Percentiles rank a stretch among this genome's conserved stretches.
phyloP scores from a whole-genome alignment of 2,113 vertebrate species.

The Pongo pygmaeus region DNA sequence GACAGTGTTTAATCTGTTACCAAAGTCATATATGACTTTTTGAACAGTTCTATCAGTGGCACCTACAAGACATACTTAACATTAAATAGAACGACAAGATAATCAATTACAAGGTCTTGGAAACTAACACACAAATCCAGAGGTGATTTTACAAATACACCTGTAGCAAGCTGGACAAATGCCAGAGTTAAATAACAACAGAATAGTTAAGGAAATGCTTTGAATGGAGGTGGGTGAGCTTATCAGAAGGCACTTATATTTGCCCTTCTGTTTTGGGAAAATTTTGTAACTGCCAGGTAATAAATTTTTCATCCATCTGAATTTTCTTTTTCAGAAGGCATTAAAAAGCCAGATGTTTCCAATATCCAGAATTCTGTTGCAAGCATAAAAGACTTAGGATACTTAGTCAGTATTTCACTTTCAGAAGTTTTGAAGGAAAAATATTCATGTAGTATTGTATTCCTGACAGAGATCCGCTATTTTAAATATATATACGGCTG shows the following conservation, averaged over 20 bases:
- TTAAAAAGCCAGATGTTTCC: neutral
- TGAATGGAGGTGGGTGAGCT: neutral
- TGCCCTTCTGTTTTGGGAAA: neutral
- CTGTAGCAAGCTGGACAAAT: neutral
- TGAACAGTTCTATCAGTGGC: neutral
- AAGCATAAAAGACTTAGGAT: neutral
- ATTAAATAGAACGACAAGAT: constrained; percentile 41
- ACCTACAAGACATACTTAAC: constrained; percentile 48
- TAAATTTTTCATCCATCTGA: neutral
- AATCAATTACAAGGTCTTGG: neutral
- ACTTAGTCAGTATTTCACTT: neutral
- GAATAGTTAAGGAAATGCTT: neutral
- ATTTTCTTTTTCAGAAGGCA: neutral
- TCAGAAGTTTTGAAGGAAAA: neutral
- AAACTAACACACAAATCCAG: neutral
- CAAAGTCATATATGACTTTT: constrained; percentile 48
- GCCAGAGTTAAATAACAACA: neutral
- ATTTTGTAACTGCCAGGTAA: neutral
- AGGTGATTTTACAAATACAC: neutral
- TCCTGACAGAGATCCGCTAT: neutral
- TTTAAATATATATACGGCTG: neutral
- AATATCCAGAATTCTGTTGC: neutral
- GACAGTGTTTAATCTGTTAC: constrained; percentile 48
- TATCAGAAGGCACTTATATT: neutral
- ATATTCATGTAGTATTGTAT: neutral